phyloP scores from a whole-genome alignment of 23 tunicate species.

The Aplidium turbinatum region DNA sequence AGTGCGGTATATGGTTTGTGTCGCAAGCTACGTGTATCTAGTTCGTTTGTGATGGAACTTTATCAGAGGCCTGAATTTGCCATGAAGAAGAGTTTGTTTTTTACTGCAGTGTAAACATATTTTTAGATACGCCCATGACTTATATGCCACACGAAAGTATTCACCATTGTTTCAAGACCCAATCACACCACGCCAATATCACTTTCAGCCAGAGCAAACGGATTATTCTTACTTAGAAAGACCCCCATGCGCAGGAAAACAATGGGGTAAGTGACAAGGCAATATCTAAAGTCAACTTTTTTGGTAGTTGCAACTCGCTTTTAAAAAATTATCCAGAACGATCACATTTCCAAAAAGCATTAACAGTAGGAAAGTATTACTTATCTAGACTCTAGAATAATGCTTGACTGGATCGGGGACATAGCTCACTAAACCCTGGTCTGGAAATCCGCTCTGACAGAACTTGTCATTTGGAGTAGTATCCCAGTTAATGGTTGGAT shows the following conservation, averaged over 20 bases:
- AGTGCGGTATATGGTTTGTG: too few species aligned
- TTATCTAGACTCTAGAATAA: too few species aligned
- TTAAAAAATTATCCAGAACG: too few species aligned
- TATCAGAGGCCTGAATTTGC: background rate
- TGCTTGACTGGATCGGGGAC: too few species aligned
- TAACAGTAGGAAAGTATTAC: too few species aligned
- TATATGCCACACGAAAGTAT: background rate
- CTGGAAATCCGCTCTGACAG: too few species aligned
- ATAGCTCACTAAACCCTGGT: too few species aligned
- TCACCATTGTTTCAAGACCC: background rate
- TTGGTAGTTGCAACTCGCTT: too few species aligned
- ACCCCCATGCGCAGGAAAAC: conserved; percentile 53
- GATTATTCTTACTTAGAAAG: conserved; percentile 38
- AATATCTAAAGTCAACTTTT: background rate
- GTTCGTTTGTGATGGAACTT: background rate
- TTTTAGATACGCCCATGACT: conserved; percentile 6
- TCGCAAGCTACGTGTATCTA: too few species aligned
- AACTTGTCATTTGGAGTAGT: too few species aligned
- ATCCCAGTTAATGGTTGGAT: too few species aligned
- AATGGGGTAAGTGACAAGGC: conserved; percentile 47
- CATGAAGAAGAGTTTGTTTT: background rate
- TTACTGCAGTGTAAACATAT: background rate
- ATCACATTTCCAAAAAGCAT: too few species aligned
- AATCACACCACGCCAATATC: conserved; percentile 25
- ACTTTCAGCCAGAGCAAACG: background rate